Base-by-base conservation (phyloP, 2,797 vertebrate species). In the Bryconaethiops microstoma region DNA sequence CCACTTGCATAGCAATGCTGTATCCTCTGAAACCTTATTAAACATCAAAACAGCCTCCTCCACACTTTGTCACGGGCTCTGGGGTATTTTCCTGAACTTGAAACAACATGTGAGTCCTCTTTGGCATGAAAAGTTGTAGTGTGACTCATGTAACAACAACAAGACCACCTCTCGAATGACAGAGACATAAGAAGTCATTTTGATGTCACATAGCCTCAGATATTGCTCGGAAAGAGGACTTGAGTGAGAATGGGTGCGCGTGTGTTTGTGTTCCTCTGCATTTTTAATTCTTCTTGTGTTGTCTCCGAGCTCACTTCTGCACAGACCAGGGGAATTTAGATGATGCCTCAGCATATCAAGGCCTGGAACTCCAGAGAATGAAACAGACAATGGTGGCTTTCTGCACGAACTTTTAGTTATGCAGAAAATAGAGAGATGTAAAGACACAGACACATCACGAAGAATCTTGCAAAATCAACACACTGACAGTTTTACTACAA, bases 111-210 rank as follows among this genome's bases (percentile, higher is more conserved):
- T 65, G 29, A 70, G 55, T 62, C 35, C 13, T 65, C 63, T 64
- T 57, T 72, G 48, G 48, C 59, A 64, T 29, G 48, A 29, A 77
- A 64, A 57, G 59, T 29, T 60, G 52, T 21, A 40, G 50, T 57
- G 23, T 76, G 60, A 74, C 67, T 60, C 73, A 69, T 29, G 69
- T 76, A 76, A 73, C 73, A 77, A 73, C n/a, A 68, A 82, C 68
- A 40, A 52, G 25, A 64, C 19, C 39, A 71, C 52, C 45, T 48
- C 62, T 21, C 70, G n/a, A 54, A 60, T 81, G 59, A 54, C 52
- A 71, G 74, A 74, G 17, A 64, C 48, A 25, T 62, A 54, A 76
- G 19, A 70, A 80, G 64, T 62, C 74, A 29, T 69, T 69, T 59
- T 74, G 62, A 74, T 80, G 63, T 73, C 52, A 73, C 50, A 8